A percentile compares a stretch with the other conserved stretches of the same genome.
These are phyloP conservation scores for Elanus axillaris DNA, from an alignment of 2,113 vertebrate genomes.

Conservation along the genomic window DNA sequence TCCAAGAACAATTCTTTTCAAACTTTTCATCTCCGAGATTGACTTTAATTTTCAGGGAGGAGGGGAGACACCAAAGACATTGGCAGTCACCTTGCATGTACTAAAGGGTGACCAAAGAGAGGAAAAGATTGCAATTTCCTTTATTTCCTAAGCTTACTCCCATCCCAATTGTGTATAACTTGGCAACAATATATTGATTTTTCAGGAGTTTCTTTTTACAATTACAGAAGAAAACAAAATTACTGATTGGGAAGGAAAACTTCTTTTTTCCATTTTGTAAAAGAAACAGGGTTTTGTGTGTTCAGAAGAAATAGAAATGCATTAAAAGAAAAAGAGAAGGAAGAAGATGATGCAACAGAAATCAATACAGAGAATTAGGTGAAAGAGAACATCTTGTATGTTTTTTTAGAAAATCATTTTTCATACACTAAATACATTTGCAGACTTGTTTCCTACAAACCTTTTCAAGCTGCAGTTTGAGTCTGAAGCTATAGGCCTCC, in stretches of 20 bases:
- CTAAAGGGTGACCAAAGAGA: slow-evolving; percentile 21
- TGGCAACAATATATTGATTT: slow-evolving; percentile 64
- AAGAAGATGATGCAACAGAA: slow-evolving; percentile 15
- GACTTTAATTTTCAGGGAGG: not conserved
- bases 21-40: not conserved
- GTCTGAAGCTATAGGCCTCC: not conserved
- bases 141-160: slow-evolving; percentile 59
- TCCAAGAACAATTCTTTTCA: slow-evolving; percentile 8
- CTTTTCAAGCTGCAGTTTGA: not conserved
- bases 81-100: slow-evolving; percentile 42
- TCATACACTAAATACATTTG: slow-evolving; percentile 37
- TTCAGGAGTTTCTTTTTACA: slow-evolving; percentile 49
- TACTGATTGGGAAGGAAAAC: slow-evolving; percentile 41
- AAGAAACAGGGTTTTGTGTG: not conserved
- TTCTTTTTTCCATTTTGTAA: slow-evolving; percentile 49
- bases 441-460: not conserved
- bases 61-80: not conserved
- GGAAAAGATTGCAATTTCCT: slow-evolving; percentile 48
- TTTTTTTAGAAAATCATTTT: slow-evolving; percentile 38
- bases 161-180: not conserved
- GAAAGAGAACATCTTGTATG: slow-evolving; percentile 32
- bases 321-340: slow-evolving; percentile 34
- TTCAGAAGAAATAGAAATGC: slow-evolving; percentile 25
- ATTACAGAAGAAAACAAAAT: slow-evolving; percentile 62
- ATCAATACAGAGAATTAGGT: slow-evolving; percentile 49